Evolutionary conservation across 2,888 invertebrate species (phyloP).

Genomic region (Halictus ligatus): DNA sequence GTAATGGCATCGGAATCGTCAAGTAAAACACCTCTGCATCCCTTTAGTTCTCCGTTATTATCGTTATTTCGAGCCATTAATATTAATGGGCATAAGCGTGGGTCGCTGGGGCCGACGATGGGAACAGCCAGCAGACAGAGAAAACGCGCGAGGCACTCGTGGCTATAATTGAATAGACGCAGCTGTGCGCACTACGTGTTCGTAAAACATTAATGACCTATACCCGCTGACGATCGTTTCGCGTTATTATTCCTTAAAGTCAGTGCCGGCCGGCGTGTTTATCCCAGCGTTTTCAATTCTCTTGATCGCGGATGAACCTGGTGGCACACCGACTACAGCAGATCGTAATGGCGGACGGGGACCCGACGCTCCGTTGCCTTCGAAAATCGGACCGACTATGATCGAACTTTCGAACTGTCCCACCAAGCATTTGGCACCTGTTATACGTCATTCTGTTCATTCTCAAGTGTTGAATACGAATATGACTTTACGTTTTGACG

Average conservation of each 20-base stretch:
- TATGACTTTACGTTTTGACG: too few relatives aligned
- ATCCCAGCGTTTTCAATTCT: slow-evolving; percentile 62
- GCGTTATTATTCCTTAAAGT: slow-evolving; percentile 73
- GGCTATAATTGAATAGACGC: slow-evolving; percentile 78
- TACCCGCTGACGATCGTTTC: slow-evolving; percentile 73
- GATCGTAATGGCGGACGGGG: slow-evolving; percentile 15
- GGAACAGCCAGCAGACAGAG: slow-evolving; percentile 51
- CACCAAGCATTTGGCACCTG: too few relatives aligned
- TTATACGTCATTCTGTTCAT: too few relatives aligned
- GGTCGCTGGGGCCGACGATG: slow-evolving; percentile 61
- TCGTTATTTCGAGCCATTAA: slow-evolving; percentile 78
- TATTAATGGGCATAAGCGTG: slow-evolving; percentile 78
- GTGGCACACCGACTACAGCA: background rate
- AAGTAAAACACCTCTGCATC: slow-evolving; percentile 60
- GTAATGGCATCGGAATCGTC: slow-evolving; percentile 36
- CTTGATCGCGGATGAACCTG: slow-evolving; percentile 56
- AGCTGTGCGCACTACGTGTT: slow-evolving; percentile 75
- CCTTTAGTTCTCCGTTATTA: slow-evolving; percentile 76
- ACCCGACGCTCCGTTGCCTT: background rate
- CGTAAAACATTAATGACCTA: slow-evolving; percentile 79
- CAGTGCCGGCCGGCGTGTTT: slow-evolving; percentile 55
- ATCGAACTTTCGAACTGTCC: too few relatives aligned
- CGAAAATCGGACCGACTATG: background rate
- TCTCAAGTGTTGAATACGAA: too few relatives aligned
- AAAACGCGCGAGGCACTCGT: slow-evolving; percentile 28